Conservation (phyloP, 2,888 invertebrate genomes). For the Chrysomela aeneicollis region DNA sequence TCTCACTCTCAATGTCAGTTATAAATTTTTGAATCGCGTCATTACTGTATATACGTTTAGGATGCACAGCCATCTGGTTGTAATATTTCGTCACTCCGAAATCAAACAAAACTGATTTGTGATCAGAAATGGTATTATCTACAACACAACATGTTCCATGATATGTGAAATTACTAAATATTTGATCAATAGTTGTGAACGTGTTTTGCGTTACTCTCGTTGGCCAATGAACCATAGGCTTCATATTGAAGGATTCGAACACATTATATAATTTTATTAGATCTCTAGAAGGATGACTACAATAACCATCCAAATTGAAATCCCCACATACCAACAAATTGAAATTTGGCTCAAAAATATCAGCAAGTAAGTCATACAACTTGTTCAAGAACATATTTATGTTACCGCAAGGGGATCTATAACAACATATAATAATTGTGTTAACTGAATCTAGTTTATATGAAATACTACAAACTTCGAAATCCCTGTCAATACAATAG, state of each 20-base stretch:
- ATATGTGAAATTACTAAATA: conserved; percentile 16
- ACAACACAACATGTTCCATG: conserved; percentile 14
- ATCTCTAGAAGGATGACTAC: not conserved
- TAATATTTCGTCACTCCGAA: conserved; percentile 3
- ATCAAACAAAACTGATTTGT: conserved; percentile 11
- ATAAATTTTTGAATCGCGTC: conserved; percentile 11
- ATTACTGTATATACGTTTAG: conserved; percentile 8
- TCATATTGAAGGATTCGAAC: conserved; percentile 1
- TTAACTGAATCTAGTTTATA: too few species aligned
- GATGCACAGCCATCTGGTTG: too few species aligned
- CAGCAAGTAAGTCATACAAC: conserved; percentile 3
- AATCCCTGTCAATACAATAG: too few species aligned
- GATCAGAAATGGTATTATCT: conserved; percentile 10
- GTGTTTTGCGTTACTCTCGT: too few species aligned
- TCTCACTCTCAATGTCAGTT: conserved; percentile 2
- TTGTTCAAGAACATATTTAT: conserved; percentile 4
- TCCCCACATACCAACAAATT: conserved; percentile 10
- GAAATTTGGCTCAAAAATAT: conserved; percentile 8
- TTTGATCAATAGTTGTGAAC: conserved; percentile 12
- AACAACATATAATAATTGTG: too few species aligned
- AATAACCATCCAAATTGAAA: conserved; percentile 9
- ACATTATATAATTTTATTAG: conserved; percentile 9
- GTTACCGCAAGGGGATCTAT: too few species aligned
- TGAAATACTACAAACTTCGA: too few species aligned
- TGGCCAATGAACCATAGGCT: conserved; percentile 4